Evolutionary conservation across 2,113 vertebrate species (phyloP).

Genomic region (Tychaedon coryphoeus): DNA sequence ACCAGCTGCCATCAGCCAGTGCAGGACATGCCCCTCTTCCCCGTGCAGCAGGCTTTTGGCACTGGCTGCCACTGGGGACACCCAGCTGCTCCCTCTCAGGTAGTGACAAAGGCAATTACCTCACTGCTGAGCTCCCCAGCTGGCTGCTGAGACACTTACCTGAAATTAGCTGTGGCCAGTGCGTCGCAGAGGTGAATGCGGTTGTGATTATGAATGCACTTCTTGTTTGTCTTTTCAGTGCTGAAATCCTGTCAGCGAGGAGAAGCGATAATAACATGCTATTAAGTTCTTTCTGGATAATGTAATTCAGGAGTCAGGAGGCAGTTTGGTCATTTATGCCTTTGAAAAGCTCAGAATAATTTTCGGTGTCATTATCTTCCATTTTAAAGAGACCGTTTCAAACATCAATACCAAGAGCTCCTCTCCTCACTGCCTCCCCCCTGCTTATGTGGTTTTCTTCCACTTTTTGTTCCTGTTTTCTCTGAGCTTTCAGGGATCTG

Average conservation of each 20-base stretch:
- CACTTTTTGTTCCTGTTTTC: slow-evolving; percentile 43
- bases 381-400: slow-evolving; percentile 73
- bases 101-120: slow-evolving; percentile 29
- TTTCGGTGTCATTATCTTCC: slow-evolving; percentile 76
- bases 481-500: slow-evolving; percentile 4
- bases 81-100: neutral
- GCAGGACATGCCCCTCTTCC: neutral
- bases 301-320: slow-evolving; percentile 80
- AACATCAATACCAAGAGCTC: slow-evolving; percentile 58
- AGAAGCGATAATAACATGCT: slow-evolving; percentile 80
- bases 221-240: slow-evolving; percentile 79
- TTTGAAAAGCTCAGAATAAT: slow-evolving; percentile 81
- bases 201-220: slow-evolving; percentile 60
- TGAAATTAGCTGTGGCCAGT: slow-evolving; percentile 48
- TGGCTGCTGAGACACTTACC: slow-evolving; percentile 25
- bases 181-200: slow-evolving; percentile 51
- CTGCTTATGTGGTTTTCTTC: slow-evolving; percentile 26
- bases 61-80: neutral
- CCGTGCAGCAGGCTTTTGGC: neutral
- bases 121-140: neutral
- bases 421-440: neutral
- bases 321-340: slow-evolving; percentile 80
- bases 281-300: slow-evolving; percentile 82
- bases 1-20: neutral
- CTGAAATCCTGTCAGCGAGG: slow-evolving; percentile 75